phyloP scores from a whole-genome alignment of 1,140 invertebrate genomes.

The Zaprionus lachaisei region DNA sequence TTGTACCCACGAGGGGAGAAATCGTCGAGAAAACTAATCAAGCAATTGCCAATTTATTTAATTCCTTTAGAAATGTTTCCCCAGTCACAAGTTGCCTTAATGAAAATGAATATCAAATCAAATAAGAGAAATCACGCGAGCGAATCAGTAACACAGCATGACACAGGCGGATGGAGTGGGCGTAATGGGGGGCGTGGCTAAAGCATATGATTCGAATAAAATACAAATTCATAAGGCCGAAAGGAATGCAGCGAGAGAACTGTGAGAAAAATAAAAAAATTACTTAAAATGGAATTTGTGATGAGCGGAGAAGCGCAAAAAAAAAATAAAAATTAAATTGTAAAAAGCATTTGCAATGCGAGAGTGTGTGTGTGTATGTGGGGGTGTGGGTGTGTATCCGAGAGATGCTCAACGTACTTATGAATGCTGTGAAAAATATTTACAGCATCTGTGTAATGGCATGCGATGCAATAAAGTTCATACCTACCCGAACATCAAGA shows the following conservation, averaged over 20 bases:
- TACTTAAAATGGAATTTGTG: constrained; percentile 20
- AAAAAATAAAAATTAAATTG: constrained; percentile 27
- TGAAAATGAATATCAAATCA: constrained; percentile 32
- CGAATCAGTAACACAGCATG: not conserved
- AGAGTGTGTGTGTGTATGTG: not conserved
- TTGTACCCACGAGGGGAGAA: not conserved
- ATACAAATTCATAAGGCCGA: constrained; percentile 47
- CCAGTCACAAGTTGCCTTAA: constrained; percentile 20
- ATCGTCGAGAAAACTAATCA: constrained; percentile 15
- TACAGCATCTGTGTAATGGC: constrained; percentile 66
- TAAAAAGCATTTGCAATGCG: constrained; percentile 19
- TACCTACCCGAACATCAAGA: constrained; percentile 44
- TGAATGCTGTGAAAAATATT: constrained; percentile 62
- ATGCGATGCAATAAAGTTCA: constrained; percentile 64
- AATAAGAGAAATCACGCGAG: constrained; percentile 21
- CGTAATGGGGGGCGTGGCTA: constrained; percentile 13
- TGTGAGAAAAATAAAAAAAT: constrained; percentile 12
- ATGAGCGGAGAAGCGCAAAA: not conserved
- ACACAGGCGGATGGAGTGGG: not conserved
- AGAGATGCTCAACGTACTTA: constrained; percentile 39
- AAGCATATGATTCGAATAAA: constrained; percentile 16
- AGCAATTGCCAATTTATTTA: constrained; percentile 21
- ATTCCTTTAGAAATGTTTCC: not conserved
- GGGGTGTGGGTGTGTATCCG: constrained; percentile 7
- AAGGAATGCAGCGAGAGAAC: constrained; percentile 3